Percentiles rank a stretch among this genome's conserved stretches.
Conservation (phyloP, 2,888 invertebrate genomes). For the Andricus curvator region DNA sequence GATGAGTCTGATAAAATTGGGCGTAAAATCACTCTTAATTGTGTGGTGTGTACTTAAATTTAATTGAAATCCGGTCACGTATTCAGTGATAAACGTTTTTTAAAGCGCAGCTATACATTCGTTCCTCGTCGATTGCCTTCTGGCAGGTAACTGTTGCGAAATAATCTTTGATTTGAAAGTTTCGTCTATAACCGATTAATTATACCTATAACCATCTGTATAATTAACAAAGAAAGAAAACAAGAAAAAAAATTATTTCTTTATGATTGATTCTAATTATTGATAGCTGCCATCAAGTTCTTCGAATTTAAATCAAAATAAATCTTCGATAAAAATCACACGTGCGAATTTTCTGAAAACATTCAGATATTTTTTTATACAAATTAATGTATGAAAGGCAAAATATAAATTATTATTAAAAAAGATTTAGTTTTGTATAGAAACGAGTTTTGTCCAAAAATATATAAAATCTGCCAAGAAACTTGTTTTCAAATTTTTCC, state of each 20-base stretch:
- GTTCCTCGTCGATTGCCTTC: slow-evolving; percentile 18
- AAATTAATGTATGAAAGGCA: too few relatives aligned
- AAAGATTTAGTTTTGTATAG: too few relatives aligned
- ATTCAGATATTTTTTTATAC: too few relatives aligned
- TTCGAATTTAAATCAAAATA: not conserved
- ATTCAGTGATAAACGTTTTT: slow-evolving; percentile 36
- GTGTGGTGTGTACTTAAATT: slow-evolving; percentile 60
- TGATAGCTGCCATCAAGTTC: slow-evolving; percentile 22
- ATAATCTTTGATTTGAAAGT: slow-evolving; percentile 60
- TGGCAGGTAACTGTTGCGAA: slow-evolving; percentile 31
- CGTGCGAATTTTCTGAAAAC: too few relatives aligned
- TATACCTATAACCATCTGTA: slow-evolving; percentile 48
- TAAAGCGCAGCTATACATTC: not conserved
- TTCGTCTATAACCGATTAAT: slow-evolving; percentile 55
- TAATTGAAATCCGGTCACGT: slow-evolving; percentile 68
- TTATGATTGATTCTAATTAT: slow-evolving; percentile 42
- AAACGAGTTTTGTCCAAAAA: too few relatives aligned
- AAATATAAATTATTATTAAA: too few relatives aligned
- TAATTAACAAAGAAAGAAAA: too few relatives aligned
- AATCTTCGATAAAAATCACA: too few relatives aligned
- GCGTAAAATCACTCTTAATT: slow-evolving; percentile 17
- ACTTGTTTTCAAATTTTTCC: too few relatives aligned
- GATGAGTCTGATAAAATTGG: slow-evolving; percentile 2
- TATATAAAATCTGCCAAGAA: too few relatives aligned
- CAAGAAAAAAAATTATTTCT: too few relatives aligned